Evolutionary conservation across 2,113 vertebrate genomes (phyloP), one percentile per base, ranked within the genome.

Genomic region (Kryptolebias marmoratus): DNA sequence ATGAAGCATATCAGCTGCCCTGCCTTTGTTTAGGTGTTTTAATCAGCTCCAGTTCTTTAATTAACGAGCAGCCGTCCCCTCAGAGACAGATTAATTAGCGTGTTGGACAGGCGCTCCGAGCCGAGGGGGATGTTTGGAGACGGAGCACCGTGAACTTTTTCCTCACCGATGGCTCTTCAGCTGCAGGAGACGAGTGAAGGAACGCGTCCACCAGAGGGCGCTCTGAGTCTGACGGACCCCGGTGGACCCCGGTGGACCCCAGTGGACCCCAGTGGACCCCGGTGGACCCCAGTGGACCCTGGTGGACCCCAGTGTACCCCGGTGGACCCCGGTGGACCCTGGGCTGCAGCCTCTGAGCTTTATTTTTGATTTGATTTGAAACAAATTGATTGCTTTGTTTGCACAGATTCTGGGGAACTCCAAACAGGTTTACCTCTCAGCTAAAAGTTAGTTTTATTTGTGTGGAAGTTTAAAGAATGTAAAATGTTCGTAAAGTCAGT

Each of bases 151-250:
- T 55, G 74, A 28, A 70, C 8, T 71, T 75, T 80, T 64, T 79
- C 60, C 64, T 62, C 49, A 52, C 36, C 1, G 5, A 14, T 1
- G 10, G 2, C 48, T 27, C 11, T 2, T 44, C 36, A n/a, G 14
- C 13, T 1, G 12, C 7, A n/a, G 30, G 28, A n/a, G 60, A 64
- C 6, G 11, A 22, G 39, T 12, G 31, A 30, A 11, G 48, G 2
- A 64, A 5, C 59, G 15, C 10, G 59, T n/a, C 81, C 86, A 86
- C 32, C 36, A 68, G 86, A 68, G 75, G 79, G 81, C 68, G 48
- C 77, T 80, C 61, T 54, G 45, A 54, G 27, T 16, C 81, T 58
- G 45, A 32, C 15, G 3, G 7, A 36, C 7, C 3, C 1, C 22
- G 22, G 22, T 42, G 47, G 30, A 30, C 4, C 22, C 22, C 22